Base-by-base conservation (phyloP, 2,797 vertebrate species). In the Enteromius mattozi region DNA sequence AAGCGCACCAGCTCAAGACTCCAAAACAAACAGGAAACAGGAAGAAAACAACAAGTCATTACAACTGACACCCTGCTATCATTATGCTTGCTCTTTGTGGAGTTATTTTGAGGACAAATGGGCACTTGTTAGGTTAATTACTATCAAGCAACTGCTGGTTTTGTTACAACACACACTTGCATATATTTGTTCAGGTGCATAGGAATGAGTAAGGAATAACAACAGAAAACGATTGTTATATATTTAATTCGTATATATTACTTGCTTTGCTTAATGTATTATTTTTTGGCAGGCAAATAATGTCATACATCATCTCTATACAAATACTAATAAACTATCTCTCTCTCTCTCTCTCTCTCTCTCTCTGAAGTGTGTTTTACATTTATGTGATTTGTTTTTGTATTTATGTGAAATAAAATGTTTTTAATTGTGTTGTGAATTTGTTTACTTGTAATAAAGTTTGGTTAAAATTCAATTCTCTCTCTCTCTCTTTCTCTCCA, bases 1-100 rank as follows among this genome's bases (percentile, higher is more conserved):
- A 76, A 71, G 45, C 68, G 4, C 8, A 21, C 24, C 49, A 74
- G 74, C 65, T 78, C 47, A n/a, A 63, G 61, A 3, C 61, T 63
- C 61, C 27, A 30, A 71, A 65, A 56, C 61, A 71, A 80, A 59
- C 19, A 66, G 54, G 70, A 86, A 65, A 82, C 65, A 47, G 80
- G 30, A 56, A 30, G 47, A 82, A 65, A 54, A 63, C n/a, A 85
- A 71, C 59, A 70, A 74, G 82, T 61, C 30, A 77, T 86, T 88
- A 83, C 66, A 81, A 86, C 7, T 84, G 85, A 69, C 85, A 88
- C 72, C 80, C 86, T 78, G 81, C 78, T 78, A 87, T 84, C 78
- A 80, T 68, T 21, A 24, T 33, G 81, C 42, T 37, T 66, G 30
- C 19, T 72, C 65, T 77, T 49, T 77, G 63, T 30, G 9, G 79